phyloP scores from a whole-genome alignment of 2,113 vertebrate species.

The Ammodramus savannarum region DNA sequence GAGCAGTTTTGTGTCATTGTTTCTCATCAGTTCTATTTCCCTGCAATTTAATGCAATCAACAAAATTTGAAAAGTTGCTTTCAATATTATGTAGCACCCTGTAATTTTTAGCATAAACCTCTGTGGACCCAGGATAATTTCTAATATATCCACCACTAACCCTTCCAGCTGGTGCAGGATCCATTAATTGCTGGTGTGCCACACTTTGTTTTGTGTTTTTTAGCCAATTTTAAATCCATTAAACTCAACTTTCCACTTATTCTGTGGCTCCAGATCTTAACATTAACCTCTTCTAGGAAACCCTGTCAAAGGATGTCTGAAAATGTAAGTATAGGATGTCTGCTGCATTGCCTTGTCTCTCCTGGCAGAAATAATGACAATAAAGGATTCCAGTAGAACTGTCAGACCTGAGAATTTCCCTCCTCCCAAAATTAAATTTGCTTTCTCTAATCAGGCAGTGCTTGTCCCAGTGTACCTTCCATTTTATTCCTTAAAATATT shows the following conservation, averaged over 20 bases:
- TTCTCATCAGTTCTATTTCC: neutral
- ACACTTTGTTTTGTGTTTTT: neutral
- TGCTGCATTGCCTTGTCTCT: neutral
- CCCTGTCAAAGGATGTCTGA: conserved; percentile 1
- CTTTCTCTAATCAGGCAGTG: neutral
- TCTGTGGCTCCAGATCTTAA: neutral
- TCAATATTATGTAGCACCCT: neutral
- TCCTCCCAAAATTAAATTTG: neutral
- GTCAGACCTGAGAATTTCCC: neutral
- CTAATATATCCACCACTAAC: neutral
- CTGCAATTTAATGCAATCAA: neutral
- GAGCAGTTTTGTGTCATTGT: neutral
- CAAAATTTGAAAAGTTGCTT: conserved; percentile 1
- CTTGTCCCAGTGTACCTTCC: neutral
- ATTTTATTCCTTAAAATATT: conserved; percentile 1
- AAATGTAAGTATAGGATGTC: conserved; percentile 11
- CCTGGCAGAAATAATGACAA: neutral
- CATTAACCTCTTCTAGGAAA: conserved; percentile 27
- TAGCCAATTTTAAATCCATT: conserved; percentile 39
- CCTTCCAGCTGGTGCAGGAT: neutral
- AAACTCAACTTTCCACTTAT: conserved; percentile 19
- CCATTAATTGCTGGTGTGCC: neutral
- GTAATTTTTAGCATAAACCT: conserved; percentile 8
- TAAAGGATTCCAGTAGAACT: neutral
- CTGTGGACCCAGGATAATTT: neutral